A percentile compares a stretch with the other conserved stretches of the same genome.
phyloP scores from a whole-genome alignment of 2,888 invertebrate species.

The Dendrolimus houi region DNA sequence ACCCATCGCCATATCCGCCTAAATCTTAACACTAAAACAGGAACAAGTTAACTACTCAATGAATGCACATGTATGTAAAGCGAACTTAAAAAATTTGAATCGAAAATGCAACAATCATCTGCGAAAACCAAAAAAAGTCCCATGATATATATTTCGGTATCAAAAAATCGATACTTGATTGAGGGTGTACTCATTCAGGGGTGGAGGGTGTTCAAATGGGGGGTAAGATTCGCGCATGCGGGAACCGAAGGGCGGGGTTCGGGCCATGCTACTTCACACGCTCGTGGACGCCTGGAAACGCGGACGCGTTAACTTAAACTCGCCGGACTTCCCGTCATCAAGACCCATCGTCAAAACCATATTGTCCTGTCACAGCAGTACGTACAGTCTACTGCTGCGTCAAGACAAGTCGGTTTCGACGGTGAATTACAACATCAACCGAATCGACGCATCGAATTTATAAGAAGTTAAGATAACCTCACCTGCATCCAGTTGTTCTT shows the following conservation, averaged over 20 bases:
- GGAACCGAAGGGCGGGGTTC: conserved; percentile 58
- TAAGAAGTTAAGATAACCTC: too few species aligned
- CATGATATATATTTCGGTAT: conserved; percentile 31
- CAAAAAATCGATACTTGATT: conserved; percentile 69
- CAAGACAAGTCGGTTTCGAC: conserved; percentile 84
- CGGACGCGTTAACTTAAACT: conserved; percentile 41
- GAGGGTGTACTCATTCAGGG: conserved; percentile 64
- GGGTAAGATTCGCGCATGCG: conserved; percentile 53
- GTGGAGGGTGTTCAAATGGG: conserved; percentile 30
- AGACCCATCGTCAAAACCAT: conserved; percentile 68
- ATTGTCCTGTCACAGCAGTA: conserved; percentile 99
- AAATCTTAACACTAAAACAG: too few species aligned
- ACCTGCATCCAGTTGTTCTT: too few species aligned
- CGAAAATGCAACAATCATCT: not conserved
- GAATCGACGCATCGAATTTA: not conserved
- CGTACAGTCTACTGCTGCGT: conserved; percentile 90
- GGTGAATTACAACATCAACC: conserved; percentile 30
- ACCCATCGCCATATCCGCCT: too few species aligned
- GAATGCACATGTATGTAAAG: too few species aligned
- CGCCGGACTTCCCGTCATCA: conserved; percentile 45
- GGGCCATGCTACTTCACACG: conserved; percentile 70
- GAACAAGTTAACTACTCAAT: too few species aligned
- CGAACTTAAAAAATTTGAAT: too few species aligned
- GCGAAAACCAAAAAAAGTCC: not conserved
- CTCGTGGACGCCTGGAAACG: conserved; percentile 60